Percentiles rank a stretch among this genome's conserved stretches.
phyloP scores from a whole-genome alignment of 2,113 vertebrate species.

The Tragelaphus buxtoni region DNA sequence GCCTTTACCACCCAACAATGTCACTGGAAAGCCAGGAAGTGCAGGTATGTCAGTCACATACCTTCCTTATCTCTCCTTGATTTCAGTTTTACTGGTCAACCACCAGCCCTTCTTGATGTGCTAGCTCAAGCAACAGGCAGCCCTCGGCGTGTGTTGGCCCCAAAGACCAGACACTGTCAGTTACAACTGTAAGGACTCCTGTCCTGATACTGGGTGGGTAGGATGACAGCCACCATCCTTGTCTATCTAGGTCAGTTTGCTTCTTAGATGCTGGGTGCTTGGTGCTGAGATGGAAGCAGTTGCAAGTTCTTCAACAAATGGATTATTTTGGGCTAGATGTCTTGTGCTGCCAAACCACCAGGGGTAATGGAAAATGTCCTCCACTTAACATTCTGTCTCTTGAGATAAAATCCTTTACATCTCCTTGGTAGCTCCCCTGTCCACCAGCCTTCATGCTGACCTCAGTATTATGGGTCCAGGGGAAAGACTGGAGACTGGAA shows the following conservation, averaged over 20 bases:
- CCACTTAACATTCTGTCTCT: neutral
- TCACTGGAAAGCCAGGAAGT: slow-evolving; percentile 83
- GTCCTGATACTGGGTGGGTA: neutral
- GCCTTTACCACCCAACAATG: slow-evolving; percentile 78
- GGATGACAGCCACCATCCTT: neutral
- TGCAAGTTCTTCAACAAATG: neutral
- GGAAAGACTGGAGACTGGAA: neutral
- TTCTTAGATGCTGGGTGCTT: neutral
- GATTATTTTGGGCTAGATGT: neutral
- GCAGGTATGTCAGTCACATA: slow-evolving; percentile 69
- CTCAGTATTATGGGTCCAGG: neutral
- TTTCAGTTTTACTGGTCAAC: neutral
- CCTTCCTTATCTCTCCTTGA: neutral
- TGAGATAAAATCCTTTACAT: neutral
- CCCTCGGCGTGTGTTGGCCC: neutral
- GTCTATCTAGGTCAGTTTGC: neutral
- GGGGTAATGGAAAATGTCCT: neutral
- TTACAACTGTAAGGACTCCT: neutral
- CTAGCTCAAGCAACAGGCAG: neutral
- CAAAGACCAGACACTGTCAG: neutral
- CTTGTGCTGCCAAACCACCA: neutral
- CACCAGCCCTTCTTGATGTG: neutral
- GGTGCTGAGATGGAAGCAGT: neutral
- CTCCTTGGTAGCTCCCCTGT: neutral
- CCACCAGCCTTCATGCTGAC: neutral